Evolutionary conservation across 1,140 invertebrate genomes (phyloP), one percentile per base, ranked within the genome.

Genomic region (Solenopsis fugax): DNA sequence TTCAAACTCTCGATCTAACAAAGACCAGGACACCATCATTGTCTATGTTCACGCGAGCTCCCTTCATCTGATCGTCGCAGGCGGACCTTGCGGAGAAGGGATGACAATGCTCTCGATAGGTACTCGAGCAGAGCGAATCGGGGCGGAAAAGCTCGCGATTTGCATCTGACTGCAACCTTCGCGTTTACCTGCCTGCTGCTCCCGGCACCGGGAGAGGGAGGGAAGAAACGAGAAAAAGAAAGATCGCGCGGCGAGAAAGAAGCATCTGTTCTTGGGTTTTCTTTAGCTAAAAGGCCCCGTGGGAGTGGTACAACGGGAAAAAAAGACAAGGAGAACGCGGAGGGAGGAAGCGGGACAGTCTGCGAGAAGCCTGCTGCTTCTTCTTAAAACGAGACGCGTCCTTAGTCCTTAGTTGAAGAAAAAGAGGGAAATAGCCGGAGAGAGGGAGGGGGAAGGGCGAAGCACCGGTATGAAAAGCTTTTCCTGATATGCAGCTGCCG

Each of bases 211-310:
- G 7, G 69, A 64, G 54, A 50, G 3, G 29, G 16, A 50, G 18
- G 16, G 21, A 45, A 50, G 29, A n/a, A 48, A 48, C 37, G 56
- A 54, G 75, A 24, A 77, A 56, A 48, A 76, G 56, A 52, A 73
- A 77, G 54, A 65, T 60, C 65, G 54, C 48, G 34, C 65, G 72
- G 71, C 54, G 84, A 80, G 81, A 85, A 82, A 85, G 87, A 80
- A 89, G 87, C 91, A 92, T 92, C 91, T 92, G 91, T 92, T 90
- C 91, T 60, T 58, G 60, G 90, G 80, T 92, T 91, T 92, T 88
- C 87, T 89, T 91, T 77, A 71, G 45, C 67, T 77, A 85, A 67
- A 72, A 80, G 72, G 54, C 56, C 65, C 60, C 75, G 86, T 62
- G 67, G 65, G 77, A 76, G 85, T 80, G 81, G 82, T 88, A 77